Conservation (phyloP, 2,888 invertebrate genomes). For the Dusona sp. region DNA sequence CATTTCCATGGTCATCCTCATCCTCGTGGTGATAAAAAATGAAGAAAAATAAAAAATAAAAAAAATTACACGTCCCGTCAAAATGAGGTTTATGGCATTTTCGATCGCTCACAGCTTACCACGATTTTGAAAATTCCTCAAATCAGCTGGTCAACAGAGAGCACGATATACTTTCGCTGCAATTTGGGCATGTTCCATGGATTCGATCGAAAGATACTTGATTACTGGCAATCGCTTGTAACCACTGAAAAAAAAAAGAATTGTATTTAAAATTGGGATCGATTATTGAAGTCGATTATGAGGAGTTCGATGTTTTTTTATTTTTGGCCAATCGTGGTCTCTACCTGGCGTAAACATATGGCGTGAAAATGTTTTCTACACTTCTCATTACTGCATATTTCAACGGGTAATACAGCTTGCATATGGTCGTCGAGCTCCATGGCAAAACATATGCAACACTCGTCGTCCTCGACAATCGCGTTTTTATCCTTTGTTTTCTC, state of each 20-base stretch:
- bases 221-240: constrained; percentile 77
- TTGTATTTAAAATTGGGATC: neutral
- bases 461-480: constrained; percentile 77
- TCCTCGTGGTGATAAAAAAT: neutral
- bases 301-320: neutral
- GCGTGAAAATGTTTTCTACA: constrained; percentile 80
- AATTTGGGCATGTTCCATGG: constrained; percentile 81
- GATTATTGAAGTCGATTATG: neutral
- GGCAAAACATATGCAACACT: constrained; percentile 82
- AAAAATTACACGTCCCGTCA: neutral
- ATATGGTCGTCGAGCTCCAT: constrained; percentile 73
- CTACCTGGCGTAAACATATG: constrained; percentile 79
- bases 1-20: no score
- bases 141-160: constrained; percentile 27
- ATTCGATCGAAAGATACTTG: constrained; percentile 78
- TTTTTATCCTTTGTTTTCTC: constrained; percentile 56
- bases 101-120: neutral
- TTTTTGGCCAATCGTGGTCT: neutral
- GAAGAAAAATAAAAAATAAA: no score
- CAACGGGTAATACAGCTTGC: constrained; percentile 74
- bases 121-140: neutral
- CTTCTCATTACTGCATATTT: constrained; percentile 80
- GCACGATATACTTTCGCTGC: constrained; percentile 79
- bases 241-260: constrained; percentile 77
- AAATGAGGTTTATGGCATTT: neutral